These are phyloP conservation scores for Murina feae DNA, from an alignment of 2,113 vertebrate genomes.

Conservation along the genomic window DNA sequence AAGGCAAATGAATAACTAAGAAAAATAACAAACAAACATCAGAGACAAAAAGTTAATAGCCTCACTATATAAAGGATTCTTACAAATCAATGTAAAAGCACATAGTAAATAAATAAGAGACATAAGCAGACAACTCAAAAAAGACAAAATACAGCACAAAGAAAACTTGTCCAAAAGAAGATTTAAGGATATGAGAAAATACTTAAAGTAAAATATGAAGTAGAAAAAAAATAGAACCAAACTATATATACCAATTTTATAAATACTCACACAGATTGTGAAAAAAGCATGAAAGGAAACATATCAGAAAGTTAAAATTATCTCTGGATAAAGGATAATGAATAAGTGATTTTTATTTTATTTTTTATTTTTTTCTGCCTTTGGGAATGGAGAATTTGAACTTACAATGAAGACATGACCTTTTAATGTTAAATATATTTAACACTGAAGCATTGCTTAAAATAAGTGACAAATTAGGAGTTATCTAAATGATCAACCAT, in stretches of 20 bases:
- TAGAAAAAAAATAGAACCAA: not conserved
- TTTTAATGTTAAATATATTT: not conserved
- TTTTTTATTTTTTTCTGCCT: not conserved
- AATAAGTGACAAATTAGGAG: not conserved
- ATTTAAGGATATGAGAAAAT: conserved; percentile 2
- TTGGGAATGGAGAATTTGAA: conserved; percentile 28
- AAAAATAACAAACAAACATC: conserved; percentile 1
- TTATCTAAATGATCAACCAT: not conserved
- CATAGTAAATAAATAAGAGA: not conserved
- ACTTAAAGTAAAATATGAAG: not conserved
- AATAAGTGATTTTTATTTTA: not conserved
- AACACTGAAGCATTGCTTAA: not conserved
- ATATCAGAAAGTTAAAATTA: not conserved
- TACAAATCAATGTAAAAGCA: conserved; percentile 43
- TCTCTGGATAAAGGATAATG: not conserved
- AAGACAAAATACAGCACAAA: not conserved
- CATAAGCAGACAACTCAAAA: not conserved
- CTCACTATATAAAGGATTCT: not conserved
- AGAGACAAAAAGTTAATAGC: not conserved
- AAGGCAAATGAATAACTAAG: conserved; percentile 26
- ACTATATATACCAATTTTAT: not conserved
- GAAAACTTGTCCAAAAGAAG: not conserved
- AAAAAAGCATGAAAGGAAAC: not conserved
- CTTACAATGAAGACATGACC: not conserved
- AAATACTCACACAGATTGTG: not conserved